These are phyloP conservation scores for Fragariocoptes setiger DNA, from an alignment of 1,140 invertebrate species.

Conservation along the genomic window DNA sequence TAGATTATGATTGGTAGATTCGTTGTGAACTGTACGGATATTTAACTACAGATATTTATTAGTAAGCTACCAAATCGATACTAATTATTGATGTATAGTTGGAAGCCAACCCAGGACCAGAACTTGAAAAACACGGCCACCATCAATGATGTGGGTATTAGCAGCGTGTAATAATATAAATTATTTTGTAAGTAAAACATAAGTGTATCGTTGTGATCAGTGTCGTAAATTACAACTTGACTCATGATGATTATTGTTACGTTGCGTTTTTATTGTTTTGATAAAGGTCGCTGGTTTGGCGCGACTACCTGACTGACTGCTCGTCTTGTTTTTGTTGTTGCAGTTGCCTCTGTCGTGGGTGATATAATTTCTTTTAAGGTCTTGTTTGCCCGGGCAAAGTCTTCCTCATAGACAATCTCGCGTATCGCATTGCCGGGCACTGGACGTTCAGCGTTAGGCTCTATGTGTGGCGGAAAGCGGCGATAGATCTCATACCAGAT, in stretches of 20 bases:
- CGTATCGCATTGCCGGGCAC: background rate
- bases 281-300: no score
- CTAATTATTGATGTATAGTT: constrained; percentile 11
- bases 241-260: no score
- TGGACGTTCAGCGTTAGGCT: background rate
- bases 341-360: no score
- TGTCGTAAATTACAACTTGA: no score
- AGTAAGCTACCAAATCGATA: no score
- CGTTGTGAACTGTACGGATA: no score
- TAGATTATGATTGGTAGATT: no score
- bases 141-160: constrained; percentile 8
- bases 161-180: constrained; percentile 9
- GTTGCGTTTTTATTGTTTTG: no score
- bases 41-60: no score
- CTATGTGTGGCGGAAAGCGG: background rate
- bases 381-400: background rate
- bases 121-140: constrained; percentile 10
- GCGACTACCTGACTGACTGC: no score
- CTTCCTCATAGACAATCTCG: background rate
- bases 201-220: no score
- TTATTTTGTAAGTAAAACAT: no score
- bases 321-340: background rate
- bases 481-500: background rate
- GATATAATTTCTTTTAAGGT: background rate
- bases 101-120: constrained; percentile 10